Conservation (phyloP, 2,797 vertebrate genomes). For the Tiaroga cobitis region DNA sequence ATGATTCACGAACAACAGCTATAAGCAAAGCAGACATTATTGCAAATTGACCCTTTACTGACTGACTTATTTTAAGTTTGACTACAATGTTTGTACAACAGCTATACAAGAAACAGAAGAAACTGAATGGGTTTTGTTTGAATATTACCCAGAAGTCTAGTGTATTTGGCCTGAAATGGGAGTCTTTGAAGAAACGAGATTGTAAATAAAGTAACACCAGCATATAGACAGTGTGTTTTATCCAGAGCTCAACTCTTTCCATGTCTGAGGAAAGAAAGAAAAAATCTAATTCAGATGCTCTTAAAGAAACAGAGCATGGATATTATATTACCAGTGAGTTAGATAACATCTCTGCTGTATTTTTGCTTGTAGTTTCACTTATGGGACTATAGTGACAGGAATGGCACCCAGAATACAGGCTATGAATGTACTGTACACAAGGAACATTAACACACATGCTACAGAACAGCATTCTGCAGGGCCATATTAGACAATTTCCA, state of each 20-base stretch:
- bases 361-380: conserved; percentile 5
- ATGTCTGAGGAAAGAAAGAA: background rate
- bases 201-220: background rate
- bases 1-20: background rate
- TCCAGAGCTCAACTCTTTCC: background rate
- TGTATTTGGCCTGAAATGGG: background rate
- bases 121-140: background rate
- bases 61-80: background rate
- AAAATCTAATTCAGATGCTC: background rate
- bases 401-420: background rate
- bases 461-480: background rate
- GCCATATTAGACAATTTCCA: background rate
- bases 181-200: background rate
- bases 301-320: background rate
- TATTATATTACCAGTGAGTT: background rate
- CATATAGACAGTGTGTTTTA: background rate
- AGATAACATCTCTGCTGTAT: background rate
- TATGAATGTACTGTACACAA: background rate
- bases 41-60: background rate
- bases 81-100: no score
- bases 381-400: background rate
- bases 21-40: background rate
- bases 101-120: no score
- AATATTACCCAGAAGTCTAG: background rate
- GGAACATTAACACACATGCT: background rate